Base-by-base conservation (phyloP, 2,113 vertebrate species). In the Ceuthmochares aereus region DNA sequence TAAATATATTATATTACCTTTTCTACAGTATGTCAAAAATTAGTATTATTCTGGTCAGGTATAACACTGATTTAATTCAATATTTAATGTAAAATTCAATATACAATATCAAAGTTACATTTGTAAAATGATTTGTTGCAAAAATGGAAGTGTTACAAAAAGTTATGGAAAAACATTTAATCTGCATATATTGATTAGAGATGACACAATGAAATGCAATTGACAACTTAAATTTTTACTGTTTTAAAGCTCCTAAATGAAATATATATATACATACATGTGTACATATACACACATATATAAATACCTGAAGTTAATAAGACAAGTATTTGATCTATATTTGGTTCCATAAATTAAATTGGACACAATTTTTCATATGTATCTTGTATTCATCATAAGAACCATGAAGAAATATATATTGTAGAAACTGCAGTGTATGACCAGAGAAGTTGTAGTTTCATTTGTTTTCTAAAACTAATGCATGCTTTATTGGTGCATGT, bases 71-170 rank as follows among this genome's bases (percentile, higher is more conserved):
- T 64, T 95, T 92, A 89, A 76, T 91, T 93, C 75, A 66, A 76
- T 70, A 15, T 84, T 92, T 69, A 92, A 79, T 93, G 51, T 74
- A 40, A 91, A 95, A 92, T 94, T 95, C 63, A 87, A 87, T 92
- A 42, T 20, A 54, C 7, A 42, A 6, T 30, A 67, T 9, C 60
- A 88, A 22, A 52, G 18, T 92, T 95, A 82, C 29, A 82, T 68
- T 67, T 80, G 18, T 80, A 74, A 75, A 95, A 85, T 72, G 22
- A 19, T 77, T 40, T 88, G 9, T 69, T 9, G 10, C 27, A 81
- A 79, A 94, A 89, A 49, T 20, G 0, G 23, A 69, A 87, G 43
- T 45, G 45, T 74, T 67, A 60, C 23, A 49, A n/a, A 55, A 63
- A 74, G 70, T 88, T n/a, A 29, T 78, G 14, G 37, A 69, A 76